These are phyloP conservation scores for Meriones psammophilus DNA, from an alignment of 2,797 vertebrate genomes.

Conservation along the genomic window DNA sequence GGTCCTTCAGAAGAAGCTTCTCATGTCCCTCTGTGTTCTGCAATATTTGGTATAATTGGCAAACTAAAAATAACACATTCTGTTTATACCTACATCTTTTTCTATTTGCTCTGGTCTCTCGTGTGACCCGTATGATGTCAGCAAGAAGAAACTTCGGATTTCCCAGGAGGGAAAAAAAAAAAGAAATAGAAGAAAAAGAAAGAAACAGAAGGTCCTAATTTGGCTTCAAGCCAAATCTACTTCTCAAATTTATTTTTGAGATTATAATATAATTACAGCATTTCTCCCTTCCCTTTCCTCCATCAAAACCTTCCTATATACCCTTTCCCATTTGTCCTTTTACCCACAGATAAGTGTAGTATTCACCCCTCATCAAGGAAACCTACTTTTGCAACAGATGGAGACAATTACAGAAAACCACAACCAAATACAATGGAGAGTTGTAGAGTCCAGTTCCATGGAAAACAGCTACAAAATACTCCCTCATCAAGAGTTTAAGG, in stretches of 20 bases:
- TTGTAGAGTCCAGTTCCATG: not conserved
- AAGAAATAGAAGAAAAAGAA: not conserved
- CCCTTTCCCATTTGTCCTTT: not conserved
- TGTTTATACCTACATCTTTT: not conserved
- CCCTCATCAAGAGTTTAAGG: not conserved
- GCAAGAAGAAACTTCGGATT: not conserved
- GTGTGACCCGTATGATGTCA: not conserved
- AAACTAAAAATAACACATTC: not conserved
- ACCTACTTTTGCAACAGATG: not conserved
- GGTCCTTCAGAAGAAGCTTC: not conserved
- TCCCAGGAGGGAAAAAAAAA: not conserved
- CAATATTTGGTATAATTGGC: not conserved
- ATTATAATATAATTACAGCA: not conserved
- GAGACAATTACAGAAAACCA: not conserved
- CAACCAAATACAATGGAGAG: no score
- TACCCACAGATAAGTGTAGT: not conserved
- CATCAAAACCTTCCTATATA: not conserved
- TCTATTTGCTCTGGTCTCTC: not conserved
- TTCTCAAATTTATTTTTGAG: not conserved
- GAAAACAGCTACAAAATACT: not conserved
- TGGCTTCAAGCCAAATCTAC: not conserved
- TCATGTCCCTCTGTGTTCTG: not conserved
- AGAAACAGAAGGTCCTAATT: not conserved
- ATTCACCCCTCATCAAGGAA: not conserved
- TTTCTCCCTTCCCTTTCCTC: not conserved